Evolutionary conservation across 1,140 invertebrate species (phyloP).

Genomic region (Brachionus rubens): DNA sequence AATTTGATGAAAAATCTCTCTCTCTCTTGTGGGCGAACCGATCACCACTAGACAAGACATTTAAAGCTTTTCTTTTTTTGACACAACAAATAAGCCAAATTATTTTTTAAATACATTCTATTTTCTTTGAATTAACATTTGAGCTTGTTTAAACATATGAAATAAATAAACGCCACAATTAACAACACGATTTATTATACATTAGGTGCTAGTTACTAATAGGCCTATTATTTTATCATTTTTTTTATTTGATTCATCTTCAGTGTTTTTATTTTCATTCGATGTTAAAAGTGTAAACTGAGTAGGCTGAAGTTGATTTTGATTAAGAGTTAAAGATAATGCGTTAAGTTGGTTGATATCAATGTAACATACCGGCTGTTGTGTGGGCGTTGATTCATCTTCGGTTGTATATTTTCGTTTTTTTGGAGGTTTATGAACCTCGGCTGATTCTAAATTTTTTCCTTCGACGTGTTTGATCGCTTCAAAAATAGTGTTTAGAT

Average conservation of each 20-base stretch:
- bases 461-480: constrained; percentile 93
- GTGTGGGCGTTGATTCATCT: not conserved
- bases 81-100: too few relatives aligned
- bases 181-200: too few relatives aligned
- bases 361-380: not conserved
- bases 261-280: constrained; percentile 16
- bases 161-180: too few relatives aligned
- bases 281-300: not conserved
- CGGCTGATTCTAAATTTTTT: not conserved
- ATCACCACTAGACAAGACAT: too few relatives aligned
- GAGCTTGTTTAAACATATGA: too few relatives aligned
- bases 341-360: constrained; percentile 17
- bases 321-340: not conserved
- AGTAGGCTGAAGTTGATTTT: constrained; percentile 3
- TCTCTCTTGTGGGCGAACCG: too few relatives aligned
- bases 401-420: constrained; percentile 41
- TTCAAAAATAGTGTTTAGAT: constrained; percentile 93
- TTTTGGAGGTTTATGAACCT: constrained; percentile 34
- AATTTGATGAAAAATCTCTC: too few relatives aligned
- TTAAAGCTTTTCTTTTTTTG: too few relatives aligned
- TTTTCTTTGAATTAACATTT: too few relatives aligned
- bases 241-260: constrained; percentile 1
- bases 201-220: constrained; percentile 11
- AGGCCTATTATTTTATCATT: constrained; percentile 32
- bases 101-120: too few relatives aligned